A percentile compares a stretch with the other conserved stretches of the same genome.
Conservation (phyloP, 2,888 invertebrate genomes). For the Ophion ventricosus region DNA sequence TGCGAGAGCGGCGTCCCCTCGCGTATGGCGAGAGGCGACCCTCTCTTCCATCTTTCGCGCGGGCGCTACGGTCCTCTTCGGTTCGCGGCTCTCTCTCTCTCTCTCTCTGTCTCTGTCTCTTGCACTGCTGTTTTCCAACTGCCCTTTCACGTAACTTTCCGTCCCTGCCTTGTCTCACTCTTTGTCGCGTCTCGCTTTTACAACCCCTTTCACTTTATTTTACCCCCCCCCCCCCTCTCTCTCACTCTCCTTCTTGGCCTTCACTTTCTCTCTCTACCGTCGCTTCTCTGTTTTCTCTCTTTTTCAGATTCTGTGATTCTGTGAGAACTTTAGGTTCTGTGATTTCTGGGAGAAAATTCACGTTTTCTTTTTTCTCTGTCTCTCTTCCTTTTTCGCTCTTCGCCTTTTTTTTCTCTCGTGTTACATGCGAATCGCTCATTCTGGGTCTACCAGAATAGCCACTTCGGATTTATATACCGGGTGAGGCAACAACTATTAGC, state of each 20-base stretch:
- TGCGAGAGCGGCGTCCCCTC: constrained; percentile 59
- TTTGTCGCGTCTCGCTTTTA: constrained; percentile 49
- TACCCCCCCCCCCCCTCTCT: constrained; percentile 67
- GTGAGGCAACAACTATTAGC: no score
- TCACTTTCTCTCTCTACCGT: not conserved
- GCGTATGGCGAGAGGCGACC: constrained; percentile 1
- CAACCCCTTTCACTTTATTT: constrained; percentile 52
- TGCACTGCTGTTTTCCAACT: constrained; percentile 32
- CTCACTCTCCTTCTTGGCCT: constrained; percentile 54
- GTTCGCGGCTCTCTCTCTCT: constrained; percentile 46
- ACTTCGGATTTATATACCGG: no score
- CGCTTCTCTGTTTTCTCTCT: not conserved
- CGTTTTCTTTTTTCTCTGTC: constrained; percentile 24
- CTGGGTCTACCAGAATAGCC: no score
- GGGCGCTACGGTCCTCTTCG: constrained; percentile 47
- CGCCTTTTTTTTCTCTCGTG: constrained; percentile 55
- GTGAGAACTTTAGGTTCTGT: not conserved
- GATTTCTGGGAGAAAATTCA: no score
- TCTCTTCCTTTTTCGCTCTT: constrained; percentile 6
- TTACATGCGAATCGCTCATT: no score
- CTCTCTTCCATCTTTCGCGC: constrained; percentile 50
- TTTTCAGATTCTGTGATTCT: not conserved
- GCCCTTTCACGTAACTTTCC: no score
- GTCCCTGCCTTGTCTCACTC: not conserved
- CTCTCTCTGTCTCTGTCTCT: constrained; percentile 62